Conservation (phyloP, 1,140 invertebrate species). For the Drosophila truncata region DNA sequence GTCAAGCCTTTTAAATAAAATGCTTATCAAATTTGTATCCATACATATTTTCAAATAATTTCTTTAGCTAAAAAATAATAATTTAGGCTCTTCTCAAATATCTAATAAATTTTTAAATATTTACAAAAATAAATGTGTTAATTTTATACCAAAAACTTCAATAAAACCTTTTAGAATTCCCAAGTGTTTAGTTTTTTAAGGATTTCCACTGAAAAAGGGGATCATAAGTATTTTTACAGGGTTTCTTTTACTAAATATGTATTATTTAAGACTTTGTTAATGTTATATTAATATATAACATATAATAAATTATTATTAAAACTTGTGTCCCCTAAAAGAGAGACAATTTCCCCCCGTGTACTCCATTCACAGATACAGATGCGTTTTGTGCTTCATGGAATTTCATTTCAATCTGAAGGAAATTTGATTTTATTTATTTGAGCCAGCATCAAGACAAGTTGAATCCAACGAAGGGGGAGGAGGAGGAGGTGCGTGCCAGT, state of each 20-base stretch:
- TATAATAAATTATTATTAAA: fast-evolving
- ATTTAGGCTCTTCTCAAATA: no score
- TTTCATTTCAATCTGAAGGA: slow-evolving; percentile 68
- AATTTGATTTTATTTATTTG: slow-evolving; percentile 63
- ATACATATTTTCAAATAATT: neutral
- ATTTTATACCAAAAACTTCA: no score
- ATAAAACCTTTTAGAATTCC: no score
- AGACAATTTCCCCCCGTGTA: neutral
- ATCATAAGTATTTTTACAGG: no score
- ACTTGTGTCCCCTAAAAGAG: neutral
- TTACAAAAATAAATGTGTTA: no score
- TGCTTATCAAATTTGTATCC: neutral
- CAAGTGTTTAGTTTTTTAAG: no score
- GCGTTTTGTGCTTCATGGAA: slow-evolving; percentile 48
- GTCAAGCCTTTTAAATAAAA: neutral
- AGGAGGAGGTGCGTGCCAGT: neutral
- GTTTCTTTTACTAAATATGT: neutral
- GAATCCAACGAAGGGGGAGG: neutral
- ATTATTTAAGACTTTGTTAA: neutral
- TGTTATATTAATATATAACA: neutral
- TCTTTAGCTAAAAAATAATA: neutral
- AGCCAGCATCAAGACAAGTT: slow-evolving; percentile 49
- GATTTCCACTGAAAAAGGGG: no score
- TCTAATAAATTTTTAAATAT: no score
- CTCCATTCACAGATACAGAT: slow-evolving; percentile 22